Percentiles rank a stretch among this genome's conserved stretches.
Evolutionary conservation across 2,797 vertebrate species (phyloP).

Genomic region (Clarias fuscus): DNA sequence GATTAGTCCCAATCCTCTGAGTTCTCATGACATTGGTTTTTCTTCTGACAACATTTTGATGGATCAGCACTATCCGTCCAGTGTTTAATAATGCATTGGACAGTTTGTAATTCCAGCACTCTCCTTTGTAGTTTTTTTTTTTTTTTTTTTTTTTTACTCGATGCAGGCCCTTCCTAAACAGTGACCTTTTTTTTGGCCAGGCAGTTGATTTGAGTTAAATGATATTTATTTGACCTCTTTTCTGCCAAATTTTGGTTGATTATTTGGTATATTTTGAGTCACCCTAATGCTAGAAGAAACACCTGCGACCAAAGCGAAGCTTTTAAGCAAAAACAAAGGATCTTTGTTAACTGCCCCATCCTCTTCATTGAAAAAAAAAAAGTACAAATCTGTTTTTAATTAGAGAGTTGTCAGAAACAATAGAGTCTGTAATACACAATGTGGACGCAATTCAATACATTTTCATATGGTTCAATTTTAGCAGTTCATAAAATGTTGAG

Average conservation of each 20-base stretch:
- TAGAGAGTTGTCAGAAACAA: slow-evolving; percentile 26
- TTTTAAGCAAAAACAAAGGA: slow-evolving; percentile 24
- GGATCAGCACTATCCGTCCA: too few species aligned
- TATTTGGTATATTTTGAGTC: not conserved
- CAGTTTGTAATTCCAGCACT: too few species aligned
- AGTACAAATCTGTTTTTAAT: slow-evolving; percentile 15
- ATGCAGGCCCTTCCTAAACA: too few species aligned
- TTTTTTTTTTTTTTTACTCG: too few species aligned
- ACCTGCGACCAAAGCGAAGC: not conserved
- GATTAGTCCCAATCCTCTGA: too few species aligned
- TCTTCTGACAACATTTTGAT: too few species aligned
- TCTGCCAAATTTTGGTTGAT: not conserved
- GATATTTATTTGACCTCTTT: not conserved
- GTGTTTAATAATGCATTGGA: too few species aligned
- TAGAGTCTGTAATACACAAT: slow-evolving; percentile 15
- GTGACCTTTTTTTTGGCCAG: not conserved
- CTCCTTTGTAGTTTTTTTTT: too few species aligned
- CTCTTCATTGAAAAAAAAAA: slow-evolving; percentile 11
- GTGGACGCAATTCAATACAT: slow-evolving; percentile 4
- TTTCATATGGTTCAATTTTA: slow-evolving; percentile 26
- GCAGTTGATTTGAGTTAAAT: not conserved
- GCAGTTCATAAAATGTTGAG: slow-evolving; percentile 22
- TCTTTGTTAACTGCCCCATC: slow-evolving; percentile 9
- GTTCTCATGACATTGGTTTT: too few species aligned
- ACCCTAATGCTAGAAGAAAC: not conserved